These are phyloP conservation scores for Ctenicera cuprea DNA, from an alignment of 2,888 invertebrate genomes.

Conservation along the genomic window DNA sequence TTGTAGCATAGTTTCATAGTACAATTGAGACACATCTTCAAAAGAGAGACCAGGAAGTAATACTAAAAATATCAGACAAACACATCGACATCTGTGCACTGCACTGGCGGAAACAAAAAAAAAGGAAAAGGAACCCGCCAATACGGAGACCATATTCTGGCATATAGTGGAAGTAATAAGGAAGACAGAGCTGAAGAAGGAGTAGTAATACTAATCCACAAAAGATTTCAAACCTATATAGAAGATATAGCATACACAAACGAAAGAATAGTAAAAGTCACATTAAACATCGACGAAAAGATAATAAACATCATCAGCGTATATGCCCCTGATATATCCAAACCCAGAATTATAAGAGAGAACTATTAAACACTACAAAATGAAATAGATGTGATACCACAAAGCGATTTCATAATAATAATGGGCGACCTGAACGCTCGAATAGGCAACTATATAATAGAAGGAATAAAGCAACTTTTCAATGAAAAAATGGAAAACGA, in stretches of 20 bases:
- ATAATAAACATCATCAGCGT: slow-evolving; percentile 1
- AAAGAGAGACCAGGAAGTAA: not conserved
- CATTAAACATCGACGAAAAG: not conserved
- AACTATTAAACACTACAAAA: not conserved
- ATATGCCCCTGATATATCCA: slow-evolving; percentile 3
- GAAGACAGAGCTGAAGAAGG: too few relatives aligned
- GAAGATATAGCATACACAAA: slow-evolving; percentile 1
- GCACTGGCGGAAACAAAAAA: not conserved
- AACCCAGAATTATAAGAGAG: not conserved
- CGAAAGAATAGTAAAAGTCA: slow-evolving; percentile 1
- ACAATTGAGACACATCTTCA: too few relatives aligned
- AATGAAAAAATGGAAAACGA: slow-evolving; percentile 3
- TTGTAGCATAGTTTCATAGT: too few relatives aligned
- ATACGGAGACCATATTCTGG: slow-evolving; percentile 1
- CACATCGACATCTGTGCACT: slow-evolving; percentile 3
- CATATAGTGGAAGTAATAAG: slow-evolving; percentile 2
- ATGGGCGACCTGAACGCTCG: not conserved
- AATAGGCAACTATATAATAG: not conserved
- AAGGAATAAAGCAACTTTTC: not conserved
- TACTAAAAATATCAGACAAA: not conserved
- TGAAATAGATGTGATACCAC: not conserved
- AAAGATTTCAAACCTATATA: not conserved
- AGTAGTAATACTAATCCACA: not conserved
- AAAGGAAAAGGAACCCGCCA: not conserved
- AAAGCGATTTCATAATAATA: not conserved